Evolutionary conservation across 2,888 invertebrate genomes (phyloP).

Genomic region (Cantharis nigra): DNA sequence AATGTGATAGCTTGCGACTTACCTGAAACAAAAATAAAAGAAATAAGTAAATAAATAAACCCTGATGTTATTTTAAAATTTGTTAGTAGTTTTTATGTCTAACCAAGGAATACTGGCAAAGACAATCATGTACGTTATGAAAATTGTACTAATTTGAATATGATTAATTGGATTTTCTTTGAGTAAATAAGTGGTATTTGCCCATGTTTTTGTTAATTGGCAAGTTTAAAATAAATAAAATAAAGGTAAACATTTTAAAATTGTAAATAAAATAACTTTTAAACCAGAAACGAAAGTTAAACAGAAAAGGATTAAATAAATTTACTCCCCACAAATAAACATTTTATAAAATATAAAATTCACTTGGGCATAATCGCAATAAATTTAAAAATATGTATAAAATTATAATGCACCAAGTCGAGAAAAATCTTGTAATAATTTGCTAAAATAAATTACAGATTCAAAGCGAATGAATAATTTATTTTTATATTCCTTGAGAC

Average conservation of each 20-base stretch:
- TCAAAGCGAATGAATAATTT: constrained; percentile 24
- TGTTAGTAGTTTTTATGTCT: no score
- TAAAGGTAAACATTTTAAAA: neutral
- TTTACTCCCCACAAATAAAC: neutral
- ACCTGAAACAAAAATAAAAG: neutral
- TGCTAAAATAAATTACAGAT: constrained; percentile 27
- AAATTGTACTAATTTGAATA: neutral
- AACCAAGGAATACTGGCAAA: no score
- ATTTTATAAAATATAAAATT: neutral
- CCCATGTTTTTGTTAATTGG: neutral
- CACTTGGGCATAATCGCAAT: neutral
- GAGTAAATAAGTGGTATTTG: neutral
- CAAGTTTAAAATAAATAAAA: neutral
- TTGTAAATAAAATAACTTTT: neutral
- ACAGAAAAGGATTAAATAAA: neutral
- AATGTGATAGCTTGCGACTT: neutral
- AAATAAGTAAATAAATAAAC: neutral
- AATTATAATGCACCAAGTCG: neutral
- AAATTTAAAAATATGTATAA: neutral
- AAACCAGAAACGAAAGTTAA: neutral
- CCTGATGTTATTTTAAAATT: no score
- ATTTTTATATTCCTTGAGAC: constrained; percentile 11
- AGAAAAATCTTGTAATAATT: constrained; percentile 13
- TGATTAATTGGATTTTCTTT: neutral
- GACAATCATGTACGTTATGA: no score